phyloP scores from a whole-genome alignment of 2,888 invertebrate species.

The Palloptera scutellata region DNA sequence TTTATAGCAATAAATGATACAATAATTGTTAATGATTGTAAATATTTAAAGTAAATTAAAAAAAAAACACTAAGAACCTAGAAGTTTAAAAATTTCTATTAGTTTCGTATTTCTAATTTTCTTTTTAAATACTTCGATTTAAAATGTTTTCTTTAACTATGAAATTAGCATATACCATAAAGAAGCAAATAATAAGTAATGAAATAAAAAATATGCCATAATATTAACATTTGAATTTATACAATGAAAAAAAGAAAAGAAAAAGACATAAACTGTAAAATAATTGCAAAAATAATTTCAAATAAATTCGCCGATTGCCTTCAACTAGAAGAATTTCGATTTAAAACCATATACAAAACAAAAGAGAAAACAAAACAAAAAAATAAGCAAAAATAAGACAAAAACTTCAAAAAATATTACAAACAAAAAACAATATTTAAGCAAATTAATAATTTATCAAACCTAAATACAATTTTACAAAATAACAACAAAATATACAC shows the following conservation, averaged over 20 bases:
- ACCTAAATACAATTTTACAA: constrained; percentile 18
- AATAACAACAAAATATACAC: constrained; percentile 5
- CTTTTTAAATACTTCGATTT: neutral
- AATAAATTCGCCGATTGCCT: constrained; percentile 65
- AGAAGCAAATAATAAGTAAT: constrained; percentile 28
- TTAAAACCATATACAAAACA: constrained; percentile 51
- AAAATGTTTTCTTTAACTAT: neutral
- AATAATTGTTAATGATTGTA: constrained; percentile 15
- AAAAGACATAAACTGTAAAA: constrained; percentile 48
- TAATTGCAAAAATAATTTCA: constrained; percentile 59
- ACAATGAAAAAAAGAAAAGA: constrained; percentile 34
- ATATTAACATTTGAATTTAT: constrained; percentile 22
- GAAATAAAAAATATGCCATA: constrained; percentile 52
- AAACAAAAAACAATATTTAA: constrained; percentile 15
- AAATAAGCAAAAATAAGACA: constrained; percentile 33
- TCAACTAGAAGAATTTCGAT: constrained; percentile 65
- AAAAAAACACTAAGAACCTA: constrained; percentile 4
- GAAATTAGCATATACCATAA: constrained; percentile 19
- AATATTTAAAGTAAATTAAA: constrained; percentile 12
- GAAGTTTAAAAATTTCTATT: constrained; percentile 1
- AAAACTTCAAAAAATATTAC: constrained; percentile 23
- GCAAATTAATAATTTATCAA: constrained; percentile 16
- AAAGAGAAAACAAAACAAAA: constrained; percentile 37
- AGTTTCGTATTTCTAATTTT: constrained; percentile 5
- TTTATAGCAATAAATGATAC: constrained; percentile 12